phyloP scores from a whole-genome alignment of 1,140 invertebrate species.

The Drosophila quadrilineata region DNA sequence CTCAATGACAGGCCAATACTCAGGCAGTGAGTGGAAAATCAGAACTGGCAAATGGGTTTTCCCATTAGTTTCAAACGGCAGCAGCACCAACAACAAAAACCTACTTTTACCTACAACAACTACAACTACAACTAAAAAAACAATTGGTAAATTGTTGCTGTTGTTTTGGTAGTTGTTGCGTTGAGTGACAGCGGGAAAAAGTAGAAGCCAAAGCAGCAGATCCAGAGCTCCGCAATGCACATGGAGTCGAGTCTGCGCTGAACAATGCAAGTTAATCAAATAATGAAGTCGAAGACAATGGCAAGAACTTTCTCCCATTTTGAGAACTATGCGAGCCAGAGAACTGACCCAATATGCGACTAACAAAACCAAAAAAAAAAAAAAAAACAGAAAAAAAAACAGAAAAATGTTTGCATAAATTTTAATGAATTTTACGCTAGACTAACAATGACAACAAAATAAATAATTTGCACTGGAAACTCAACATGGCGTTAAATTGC shows the following conservation, averaged over 20 bases:
- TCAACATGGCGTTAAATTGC: slow-evolving; percentile 68
- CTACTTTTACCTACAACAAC: slow-evolving; percentile 73
- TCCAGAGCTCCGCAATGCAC: slow-evolving; percentile 44
- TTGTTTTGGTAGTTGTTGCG: slow-evolving; percentile 29
- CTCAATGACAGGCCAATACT: slow-evolving; percentile 43
- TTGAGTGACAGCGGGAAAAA: not conserved
- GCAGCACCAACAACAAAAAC: too few relatives aligned
- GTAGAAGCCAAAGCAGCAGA: slow-evolving; percentile 13
- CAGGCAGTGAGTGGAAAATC: slow-evolving; percentile 14
- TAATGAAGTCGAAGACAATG: slow-evolving; percentile 70
- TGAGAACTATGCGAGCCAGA: not conserved
- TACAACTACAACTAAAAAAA: slow-evolving; percentile 21
- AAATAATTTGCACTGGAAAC: slow-evolving; percentile 69
- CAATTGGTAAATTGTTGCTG: slow-evolving; percentile 62
- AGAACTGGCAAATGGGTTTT: slow-evolving; percentile 53
- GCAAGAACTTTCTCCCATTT: slow-evolving; percentile 72
- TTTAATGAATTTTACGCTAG: slow-evolving; percentile 76
- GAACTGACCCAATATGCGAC: slow-evolving; percentile 38
- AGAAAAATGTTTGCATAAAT: slow-evolving; percentile 74
- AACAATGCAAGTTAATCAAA: slow-evolving; percentile 78
- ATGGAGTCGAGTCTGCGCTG: too few relatives aligned
- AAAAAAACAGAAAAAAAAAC: too few relatives aligned
- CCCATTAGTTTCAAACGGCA: slow-evolving; percentile 66
- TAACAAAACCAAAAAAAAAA: too few relatives aligned
- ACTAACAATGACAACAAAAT: slow-evolving; percentile 42